phyloP scores from a whole-genome alignment of 2,888 invertebrate species.

The Sphinx pinastri region DNA sequence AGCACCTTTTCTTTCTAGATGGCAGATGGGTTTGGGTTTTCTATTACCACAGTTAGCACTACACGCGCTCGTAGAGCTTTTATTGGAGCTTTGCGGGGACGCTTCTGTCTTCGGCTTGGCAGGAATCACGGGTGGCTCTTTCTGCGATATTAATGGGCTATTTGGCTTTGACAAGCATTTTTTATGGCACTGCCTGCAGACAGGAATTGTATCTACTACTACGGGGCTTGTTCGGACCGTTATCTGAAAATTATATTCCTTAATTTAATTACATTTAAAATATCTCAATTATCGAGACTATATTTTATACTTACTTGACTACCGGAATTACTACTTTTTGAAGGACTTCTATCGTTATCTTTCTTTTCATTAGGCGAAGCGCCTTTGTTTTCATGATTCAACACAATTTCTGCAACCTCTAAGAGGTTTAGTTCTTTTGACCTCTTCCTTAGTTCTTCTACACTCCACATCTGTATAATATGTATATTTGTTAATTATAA shows the following conservation, averaged over 20 bases:
- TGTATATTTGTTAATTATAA: background rate
- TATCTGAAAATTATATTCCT: constrained; percentile 79
- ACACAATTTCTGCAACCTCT: constrained; percentile 72
- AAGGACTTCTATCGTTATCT: constrained; percentile 87
- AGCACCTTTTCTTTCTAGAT: constrained; percentile 79
- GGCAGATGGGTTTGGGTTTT: constrained; percentile 67
- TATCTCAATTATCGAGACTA: background rate
- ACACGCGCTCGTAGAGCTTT: constrained; percentile 71
- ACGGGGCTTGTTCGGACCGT: constrained; percentile 91
- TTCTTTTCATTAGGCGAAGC: constrained; percentile 69
- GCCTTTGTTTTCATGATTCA: constrained; percentile 61
- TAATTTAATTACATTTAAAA: constrained; percentile 16
- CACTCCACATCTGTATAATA: constrained; percentile 85
- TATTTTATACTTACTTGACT: constrained; percentile 86
- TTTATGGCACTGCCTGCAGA: constrained; percentile 91
- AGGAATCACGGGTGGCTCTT: constrained; percentile 64
- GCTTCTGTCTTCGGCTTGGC: constrained; percentile 66
- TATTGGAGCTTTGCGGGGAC: constrained; percentile 73
- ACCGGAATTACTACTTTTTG: constrained; percentile 90
- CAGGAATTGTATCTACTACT: constrained; percentile 88
- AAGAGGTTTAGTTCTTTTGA: constrained; percentile 87
- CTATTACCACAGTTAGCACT: constrained; percentile 73
- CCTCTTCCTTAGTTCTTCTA: constrained; percentile 88
- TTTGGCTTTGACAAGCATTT: constrained; percentile 87
- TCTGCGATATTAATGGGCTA: constrained; percentile 77